phyloP scores from a whole-genome alignment of 2,113 vertebrate species.

The Rhodinocichla rosea region DNA sequence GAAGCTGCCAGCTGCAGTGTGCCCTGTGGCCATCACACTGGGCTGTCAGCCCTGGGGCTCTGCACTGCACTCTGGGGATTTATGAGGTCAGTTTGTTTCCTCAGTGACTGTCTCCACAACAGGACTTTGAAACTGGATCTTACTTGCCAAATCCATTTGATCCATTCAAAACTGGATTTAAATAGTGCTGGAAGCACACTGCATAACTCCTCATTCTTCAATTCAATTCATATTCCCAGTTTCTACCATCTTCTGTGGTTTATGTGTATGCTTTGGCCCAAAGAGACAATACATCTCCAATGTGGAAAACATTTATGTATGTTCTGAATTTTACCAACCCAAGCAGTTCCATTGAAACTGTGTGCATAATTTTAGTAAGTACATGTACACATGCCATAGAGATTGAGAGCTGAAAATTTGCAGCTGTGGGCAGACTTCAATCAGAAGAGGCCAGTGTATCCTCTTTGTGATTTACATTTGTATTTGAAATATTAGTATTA shows the following conservation, averaged over 20 bases:
- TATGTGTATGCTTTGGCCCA: neutral
- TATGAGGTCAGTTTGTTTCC: neutral
- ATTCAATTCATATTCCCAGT: neutral
- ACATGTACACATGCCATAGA: neutral
- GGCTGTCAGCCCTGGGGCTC: neutral
- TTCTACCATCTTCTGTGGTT: neutral
- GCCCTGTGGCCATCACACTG: neutral
- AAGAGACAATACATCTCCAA: neutral
- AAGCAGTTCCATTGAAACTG: neutral
- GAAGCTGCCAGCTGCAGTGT: neutral
- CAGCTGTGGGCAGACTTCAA: neutral
- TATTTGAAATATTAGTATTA: neutral
- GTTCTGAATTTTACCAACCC: neutral
- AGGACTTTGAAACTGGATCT: conserved; percentile 7
- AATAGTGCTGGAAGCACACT: neutral
- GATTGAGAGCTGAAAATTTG: neutral
- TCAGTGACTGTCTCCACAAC: neutral
- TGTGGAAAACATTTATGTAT: neutral
- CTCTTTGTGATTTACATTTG: neutral
- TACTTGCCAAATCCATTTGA: neutral
- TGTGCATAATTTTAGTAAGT: neutral
- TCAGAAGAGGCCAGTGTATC: neutral
- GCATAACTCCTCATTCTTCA: neutral
- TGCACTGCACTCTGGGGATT: neutral
- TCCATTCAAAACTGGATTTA: conserved; percentile 3